These are phyloP conservation scores for Selenia dentaria DNA, from an alignment of 2,888 invertebrate species.

Conservation along the genomic window DNA sequence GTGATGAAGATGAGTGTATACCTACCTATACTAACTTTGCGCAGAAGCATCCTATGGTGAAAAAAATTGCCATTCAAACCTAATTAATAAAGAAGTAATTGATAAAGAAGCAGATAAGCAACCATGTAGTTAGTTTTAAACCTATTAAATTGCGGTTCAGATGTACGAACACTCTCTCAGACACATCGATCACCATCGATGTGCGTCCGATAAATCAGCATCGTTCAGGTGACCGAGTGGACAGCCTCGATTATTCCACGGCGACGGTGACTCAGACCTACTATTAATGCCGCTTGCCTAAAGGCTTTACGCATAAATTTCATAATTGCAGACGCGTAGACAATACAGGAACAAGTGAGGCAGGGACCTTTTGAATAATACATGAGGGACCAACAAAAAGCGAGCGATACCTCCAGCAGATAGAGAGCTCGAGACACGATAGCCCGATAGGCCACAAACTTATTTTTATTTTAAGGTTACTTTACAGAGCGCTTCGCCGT, in stretches of 20 bases:
- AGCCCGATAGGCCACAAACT: conserved; percentile 54
- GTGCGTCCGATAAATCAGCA: conserved; percentile 74
- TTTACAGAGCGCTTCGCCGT: conserved; percentile 58
- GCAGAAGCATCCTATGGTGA: too few species aligned
- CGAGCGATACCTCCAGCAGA: conserved; percentile 54
- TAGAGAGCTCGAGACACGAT: conserved; percentile 51
- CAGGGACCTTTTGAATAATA: conserved; percentile 70
- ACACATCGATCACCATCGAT: conserved; percentile 72
- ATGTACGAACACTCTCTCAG: conserved; percentile 45
- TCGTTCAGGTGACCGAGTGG: conserved; percentile 68
- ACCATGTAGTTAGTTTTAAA: too few species aligned
- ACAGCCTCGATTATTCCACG: conserved; percentile 64
- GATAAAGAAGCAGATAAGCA: too few species aligned
- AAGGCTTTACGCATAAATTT: conserved; percentile 77
- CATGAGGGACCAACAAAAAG: conserved; percentile 58
- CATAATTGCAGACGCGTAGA: conserved; percentile 78
- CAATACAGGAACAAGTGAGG: conserved; percentile 76
- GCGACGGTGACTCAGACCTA: conserved; percentile 60
- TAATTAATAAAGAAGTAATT: too few species aligned
- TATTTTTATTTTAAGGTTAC: conserved; percentile 59
- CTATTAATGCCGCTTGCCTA: conserved; percentile 67
- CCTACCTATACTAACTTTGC: too few species aligned
- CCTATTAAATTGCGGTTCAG: conserved; percentile 3
- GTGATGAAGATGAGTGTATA: too few species aligned
- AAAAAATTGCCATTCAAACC: too few species aligned